phyloP scores from a whole-genome alignment of 2,113 vertebrate genomes.

The Sphyrna mokarran region DNA sequence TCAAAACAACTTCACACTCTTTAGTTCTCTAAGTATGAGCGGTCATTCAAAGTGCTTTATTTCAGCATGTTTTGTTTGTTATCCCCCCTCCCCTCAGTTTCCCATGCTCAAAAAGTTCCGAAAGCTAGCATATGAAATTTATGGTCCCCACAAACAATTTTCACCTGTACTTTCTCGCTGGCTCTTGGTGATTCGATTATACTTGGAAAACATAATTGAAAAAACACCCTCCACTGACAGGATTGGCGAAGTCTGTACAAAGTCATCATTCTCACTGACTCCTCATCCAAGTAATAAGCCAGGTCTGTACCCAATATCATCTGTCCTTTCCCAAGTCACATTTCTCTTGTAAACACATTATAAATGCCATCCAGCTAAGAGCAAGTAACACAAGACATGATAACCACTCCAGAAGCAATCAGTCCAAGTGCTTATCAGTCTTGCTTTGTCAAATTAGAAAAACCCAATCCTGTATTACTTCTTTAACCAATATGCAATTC shows the following conservation, averaged over 20 bases:
- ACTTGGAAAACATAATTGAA: background rate
- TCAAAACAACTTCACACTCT: background rate
- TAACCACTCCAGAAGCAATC: background rate
- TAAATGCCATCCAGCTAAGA: background rate
- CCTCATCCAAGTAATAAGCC: background rate
- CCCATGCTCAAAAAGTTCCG: background rate
- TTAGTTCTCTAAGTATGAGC: background rate
- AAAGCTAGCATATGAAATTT: background rate
- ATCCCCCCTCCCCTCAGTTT: background rate
- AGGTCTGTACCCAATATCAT: background rate
- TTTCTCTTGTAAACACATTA: background rate
- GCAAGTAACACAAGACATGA: background rate
- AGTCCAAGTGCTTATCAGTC: background rate
- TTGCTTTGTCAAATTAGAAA: background rate
- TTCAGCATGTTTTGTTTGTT: background rate
- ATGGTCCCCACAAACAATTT: background rate
- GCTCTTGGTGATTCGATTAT: background rate
- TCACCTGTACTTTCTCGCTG: background rate
- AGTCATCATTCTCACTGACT: background rate
- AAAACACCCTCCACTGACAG: background rate
- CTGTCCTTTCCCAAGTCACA: background rate
- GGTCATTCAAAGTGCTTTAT: background rate
- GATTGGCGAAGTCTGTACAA: background rate
- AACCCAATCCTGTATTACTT: background rate
- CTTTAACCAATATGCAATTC: background rate